phyloP scores from a whole-genome alignment of 2,888 invertebrate species.

The Pelosia muscerda region DNA sequence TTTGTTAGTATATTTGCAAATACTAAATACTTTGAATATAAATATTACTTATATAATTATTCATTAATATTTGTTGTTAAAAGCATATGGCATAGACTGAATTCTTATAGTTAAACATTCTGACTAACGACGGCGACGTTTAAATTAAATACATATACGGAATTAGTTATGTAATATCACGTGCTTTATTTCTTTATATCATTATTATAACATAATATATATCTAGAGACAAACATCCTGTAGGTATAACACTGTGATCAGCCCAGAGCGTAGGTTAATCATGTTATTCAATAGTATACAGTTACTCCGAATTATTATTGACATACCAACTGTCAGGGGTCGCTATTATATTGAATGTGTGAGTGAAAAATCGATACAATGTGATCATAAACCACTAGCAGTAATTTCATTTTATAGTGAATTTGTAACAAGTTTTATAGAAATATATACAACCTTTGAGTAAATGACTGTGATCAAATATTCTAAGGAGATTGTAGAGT shows the following conservation, averaged over 20 bases:
- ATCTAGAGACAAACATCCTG: constrained; percentile 47
- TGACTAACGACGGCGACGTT: no score
- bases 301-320: constrained; percentile 83
- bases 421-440: background rate
- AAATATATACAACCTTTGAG: no score
- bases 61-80: background rate
- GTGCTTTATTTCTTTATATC: background rate
- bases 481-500: background rate
- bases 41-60: no score
- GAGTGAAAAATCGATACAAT: constrained; percentile 77
- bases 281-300: constrained; percentile 84
- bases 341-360: constrained; percentile 69
- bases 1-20: no score
- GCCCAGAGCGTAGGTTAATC: constrained; percentile 77
- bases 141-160: no score
- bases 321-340: constrained; percentile 81
- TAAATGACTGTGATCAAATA: no score
- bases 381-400: constrained; percentile 6
- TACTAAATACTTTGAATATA: constrained; percentile 34
- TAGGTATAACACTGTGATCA: constrained; percentile 49
- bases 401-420: background rate
- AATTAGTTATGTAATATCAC: no score
- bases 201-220: constrained; percentile 45
- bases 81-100: no score
- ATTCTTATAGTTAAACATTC: no score